Evolutionary conservation across 2,888 invertebrate genomes (phyloP).

Genomic region (Synergus gifuensis): DNA sequence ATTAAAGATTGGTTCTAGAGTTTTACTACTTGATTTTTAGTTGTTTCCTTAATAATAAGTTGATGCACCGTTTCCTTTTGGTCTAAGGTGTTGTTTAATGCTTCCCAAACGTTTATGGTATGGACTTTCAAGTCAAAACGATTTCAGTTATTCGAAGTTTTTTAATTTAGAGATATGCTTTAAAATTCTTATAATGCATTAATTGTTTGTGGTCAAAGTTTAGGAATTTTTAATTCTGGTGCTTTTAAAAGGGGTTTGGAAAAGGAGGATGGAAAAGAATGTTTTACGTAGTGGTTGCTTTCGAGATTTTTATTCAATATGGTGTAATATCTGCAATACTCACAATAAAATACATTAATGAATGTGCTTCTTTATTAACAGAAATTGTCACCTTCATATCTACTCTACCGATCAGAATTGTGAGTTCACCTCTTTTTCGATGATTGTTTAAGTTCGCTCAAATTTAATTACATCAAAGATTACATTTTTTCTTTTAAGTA

Average conservation of each 20-base stretch:
- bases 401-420: background rate
- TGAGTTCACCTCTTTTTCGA: too few species aligned
- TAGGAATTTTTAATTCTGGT: too few species aligned
- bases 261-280: too few species aligned
- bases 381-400: background rate
- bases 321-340: too few species aligned
- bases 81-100: constrained; percentile 9
- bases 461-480: too few species aligned
- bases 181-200: too few species aligned
- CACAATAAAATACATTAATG: background rate
- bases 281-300: too few species aligned
- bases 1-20: constrained; percentile 27
- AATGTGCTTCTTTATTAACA: background rate
- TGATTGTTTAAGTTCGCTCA: too few species aligned
- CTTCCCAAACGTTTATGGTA: background rate
- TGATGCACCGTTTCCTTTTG: constrained; percentile 1
- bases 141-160: background rate
- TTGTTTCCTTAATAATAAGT: constrained; percentile 33
- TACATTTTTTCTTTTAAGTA: background rate
- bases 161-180: too few species aligned
- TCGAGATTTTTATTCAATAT: too few species aligned
- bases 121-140: background rate
- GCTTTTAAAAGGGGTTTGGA: too few species aligned
- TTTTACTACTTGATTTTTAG: constrained; percentile 17
- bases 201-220: too few species aligned